Evolutionary conservation across 2,113 vertebrate genomes (phyloP), one percentile per base, ranked within the genome.

Genomic region (Paraplagusia blochii): DNA sequence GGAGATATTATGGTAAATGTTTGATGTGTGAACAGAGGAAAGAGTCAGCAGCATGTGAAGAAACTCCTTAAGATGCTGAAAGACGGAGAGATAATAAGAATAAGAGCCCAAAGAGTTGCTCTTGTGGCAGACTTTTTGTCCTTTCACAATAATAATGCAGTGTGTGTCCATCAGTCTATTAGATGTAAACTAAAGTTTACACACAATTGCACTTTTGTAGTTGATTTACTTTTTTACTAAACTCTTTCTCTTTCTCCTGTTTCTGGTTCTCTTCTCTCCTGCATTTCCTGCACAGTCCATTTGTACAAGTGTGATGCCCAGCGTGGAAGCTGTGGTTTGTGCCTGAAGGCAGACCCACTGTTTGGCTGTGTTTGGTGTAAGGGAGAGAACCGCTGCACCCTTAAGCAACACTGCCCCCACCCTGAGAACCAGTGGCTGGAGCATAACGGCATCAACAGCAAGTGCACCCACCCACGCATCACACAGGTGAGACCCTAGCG

Each of bases 311-410:
- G 96, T 0, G 95, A 95, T 7, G 97, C 96, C 53, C 94, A 94
- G 84, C 82, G 95, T 0, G 93, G 96, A 70, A 99, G 95, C 91
- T 99, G 97, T 0, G 96, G 97, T 36, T 82, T 98, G 79, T 99
- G 97, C 84, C 92, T 99, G 76, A 99, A 99, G 84, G 97, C 97
- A 0, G 93, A 99, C 79, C 95, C 93, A 0, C 93, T 95, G 65
- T 99, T 97, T 0, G 91, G 95, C 44, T 99, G 97, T 0, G 97
- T 97, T 60, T 99, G 96, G 97, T 99, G 97, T 22, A 94, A 94
- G 79, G 91, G 83, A 0, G 94, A 94, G 79, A 92, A 88, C 72
- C 94, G 95, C 79, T 99, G 95, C 76, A 95, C 94, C 0, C 89
- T 99, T 68, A 95, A 94, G 61, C 97, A 99, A 54, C 95, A 99